Percentiles rank a stretch among this genome's conserved stretches.
Evolutionary conservation across 1,140 invertebrate species (phyloP).

Genomic region (Solen grandis): DNA sequence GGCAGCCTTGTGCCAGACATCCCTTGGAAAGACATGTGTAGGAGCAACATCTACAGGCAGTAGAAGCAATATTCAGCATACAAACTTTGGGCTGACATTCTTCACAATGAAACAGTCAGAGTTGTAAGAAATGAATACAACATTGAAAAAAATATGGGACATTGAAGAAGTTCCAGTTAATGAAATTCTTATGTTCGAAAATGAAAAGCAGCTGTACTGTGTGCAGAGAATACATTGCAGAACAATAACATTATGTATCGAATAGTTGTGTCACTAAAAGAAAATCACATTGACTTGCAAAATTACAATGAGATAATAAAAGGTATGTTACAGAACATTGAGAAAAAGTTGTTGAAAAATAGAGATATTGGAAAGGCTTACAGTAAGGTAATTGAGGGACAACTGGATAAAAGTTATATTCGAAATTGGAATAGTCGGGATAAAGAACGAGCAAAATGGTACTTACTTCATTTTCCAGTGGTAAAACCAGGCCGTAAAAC

Average conservation of each 20-base stretch:
- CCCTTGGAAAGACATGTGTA: neutral
- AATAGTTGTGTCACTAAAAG: constrained; percentile 51
- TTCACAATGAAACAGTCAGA: neutral
- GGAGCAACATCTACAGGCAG: neutral
- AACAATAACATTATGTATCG: constrained; percentile 6
- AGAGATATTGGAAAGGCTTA: constrained; percentile 21
- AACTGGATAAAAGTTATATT: constrained; percentile 57
- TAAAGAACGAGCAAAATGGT: constrained; percentile 28
- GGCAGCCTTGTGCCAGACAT: neutral
- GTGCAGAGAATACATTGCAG: neutral
- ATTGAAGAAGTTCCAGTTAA: too few relatives aligned
- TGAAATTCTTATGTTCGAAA: too few relatives aligned
- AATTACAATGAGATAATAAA: constrained; percentile 51
- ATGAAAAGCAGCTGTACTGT: neutral
- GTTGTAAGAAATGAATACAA: neutral
- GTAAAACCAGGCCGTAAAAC: constrained; percentile 37
- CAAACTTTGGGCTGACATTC: neutral
- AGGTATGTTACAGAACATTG: constrained; percentile 25
- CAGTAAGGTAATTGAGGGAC: constrained; percentile 41
- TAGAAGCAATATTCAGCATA: neutral
- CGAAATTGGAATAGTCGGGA: constrained; percentile 14
- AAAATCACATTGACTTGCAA: constrained; percentile 21
- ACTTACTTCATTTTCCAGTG: constrained; percentile 58
- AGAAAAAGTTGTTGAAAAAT: constrained; percentile 39
- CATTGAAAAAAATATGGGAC: too few relatives aligned